Evolutionary conservation across 2,113 vertebrate species (phyloP).

Genomic region (Alethe diademata): DNA sequence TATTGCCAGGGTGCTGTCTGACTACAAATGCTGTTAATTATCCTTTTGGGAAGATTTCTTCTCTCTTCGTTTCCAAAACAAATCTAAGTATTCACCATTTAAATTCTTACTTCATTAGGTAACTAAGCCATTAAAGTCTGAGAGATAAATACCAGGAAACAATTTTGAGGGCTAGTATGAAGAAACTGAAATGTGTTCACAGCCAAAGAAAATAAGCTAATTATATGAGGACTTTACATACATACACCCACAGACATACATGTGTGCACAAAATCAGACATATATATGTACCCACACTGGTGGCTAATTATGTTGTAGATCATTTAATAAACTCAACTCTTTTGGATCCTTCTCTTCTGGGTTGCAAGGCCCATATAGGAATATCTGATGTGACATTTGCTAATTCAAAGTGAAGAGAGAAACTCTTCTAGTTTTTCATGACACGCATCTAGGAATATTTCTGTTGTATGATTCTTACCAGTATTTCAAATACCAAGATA

Average conservation of each 20-base stretch:
- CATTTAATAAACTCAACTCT: neutral
- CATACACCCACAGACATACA: neutral
- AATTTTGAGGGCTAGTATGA: neutral
- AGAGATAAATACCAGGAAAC: neutral
- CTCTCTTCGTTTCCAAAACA: neutral
- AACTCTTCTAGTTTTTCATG: neutral
- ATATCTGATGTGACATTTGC: neutral
- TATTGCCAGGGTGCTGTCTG: neutral
- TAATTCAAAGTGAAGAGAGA: neutral
- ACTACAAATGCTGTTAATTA: neutral
- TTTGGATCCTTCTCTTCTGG: neutral
- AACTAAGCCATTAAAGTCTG: neutral
- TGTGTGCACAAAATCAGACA: neutral
- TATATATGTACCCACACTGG: neutral
- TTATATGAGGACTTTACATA: neutral
- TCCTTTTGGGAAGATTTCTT: neutral
- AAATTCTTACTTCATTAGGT: neutral
- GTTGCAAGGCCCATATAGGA: neutral
- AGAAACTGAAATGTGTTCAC: neutral
- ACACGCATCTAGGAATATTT: neutral
- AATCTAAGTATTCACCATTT: neutral
- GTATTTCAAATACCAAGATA: neutral
- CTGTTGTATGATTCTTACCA: neutral
- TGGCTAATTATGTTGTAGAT: neutral
- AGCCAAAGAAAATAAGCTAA: neutral